These are phyloP conservation scores for Sebastes diploproa DNA, from an alignment of 2,797 vertebrate genomes.

Conservation along the genomic window DNA sequence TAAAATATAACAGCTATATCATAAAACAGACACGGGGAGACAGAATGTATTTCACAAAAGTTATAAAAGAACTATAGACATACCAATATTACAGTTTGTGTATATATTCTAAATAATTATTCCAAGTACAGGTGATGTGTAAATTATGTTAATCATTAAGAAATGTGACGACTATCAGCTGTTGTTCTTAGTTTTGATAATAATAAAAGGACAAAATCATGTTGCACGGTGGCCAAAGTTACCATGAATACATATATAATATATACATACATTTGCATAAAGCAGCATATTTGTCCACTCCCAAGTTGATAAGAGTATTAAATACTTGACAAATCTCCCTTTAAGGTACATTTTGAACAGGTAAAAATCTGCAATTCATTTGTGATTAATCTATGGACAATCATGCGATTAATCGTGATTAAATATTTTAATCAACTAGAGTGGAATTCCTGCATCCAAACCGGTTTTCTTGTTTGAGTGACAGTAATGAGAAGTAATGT, in stretches of 20 bases:
- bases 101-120: background rate
- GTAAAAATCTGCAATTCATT: no score
- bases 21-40: background rate
- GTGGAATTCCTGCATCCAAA: no score
- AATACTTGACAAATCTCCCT: no score
- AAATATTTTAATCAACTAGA: no score
- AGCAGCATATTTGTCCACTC: no score
- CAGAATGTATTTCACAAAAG: background rate
- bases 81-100: background rate
- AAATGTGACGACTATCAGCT: background rate
- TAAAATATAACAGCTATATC: background rate
- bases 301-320: no score
- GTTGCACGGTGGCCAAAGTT: background rate
- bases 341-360: no score
- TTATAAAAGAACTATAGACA: background rate
- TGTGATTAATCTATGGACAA: no score
- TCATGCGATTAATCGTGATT: no score
- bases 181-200: no score
- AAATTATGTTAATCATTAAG: background rate
- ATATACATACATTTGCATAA: no score
- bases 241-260: no score
- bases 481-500: background rate
- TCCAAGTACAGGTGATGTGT: background rate
- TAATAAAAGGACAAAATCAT: background rate
- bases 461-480: background rate